Base-by-base conservation (phyloP, 2,888 invertebrate species). In the Automeris io region DNA sequence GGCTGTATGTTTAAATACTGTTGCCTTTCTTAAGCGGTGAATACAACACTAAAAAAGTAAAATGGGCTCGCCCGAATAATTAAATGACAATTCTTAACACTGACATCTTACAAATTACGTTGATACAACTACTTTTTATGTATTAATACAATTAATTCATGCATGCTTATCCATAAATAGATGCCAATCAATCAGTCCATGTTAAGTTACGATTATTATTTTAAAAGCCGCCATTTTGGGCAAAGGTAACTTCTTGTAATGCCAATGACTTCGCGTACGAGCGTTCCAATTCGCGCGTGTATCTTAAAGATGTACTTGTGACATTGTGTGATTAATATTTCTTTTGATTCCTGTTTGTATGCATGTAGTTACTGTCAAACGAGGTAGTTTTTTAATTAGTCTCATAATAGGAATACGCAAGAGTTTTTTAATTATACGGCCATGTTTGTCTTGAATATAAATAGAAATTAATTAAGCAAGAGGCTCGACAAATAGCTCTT, bases 251-350 rank as follows among this genome's bases (percentile, higher is more conserved):
- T 47, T 33, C 21, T 57, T 65, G 47, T 55, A 56, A 59, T 58
- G 61, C 58, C 67, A 67, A 57, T 64, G 63, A 73, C 66, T 55
- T 46, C 43, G 34, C 25, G 33, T 24, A 25, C 18, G 22, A 26
- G 29, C 39, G 26, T 19, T 25, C 37, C 37, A 31, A 37, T 31
- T 37, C 31, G 32, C 23, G 23, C 32, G 22, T 29, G 29, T 16
- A 16, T 16, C 16, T n/a, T 29, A 29, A 16, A 29, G 29, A 29
- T 16, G n/a, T 16, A 2, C n/a, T 29, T 29, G 13, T 29, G 16
- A 29, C 16, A 5, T 29, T 29, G 5, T 3, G 16, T 29, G 29
- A 16, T 29, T 29, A 29, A 29, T 29, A 6, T 29, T 16, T 29
- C 5, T 29, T 29, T 29, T 9, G 2, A 16, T 9, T 13, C 13